Evolutionary conservation across 1,140 invertebrate species (phyloP), one percentile per base, ranked within the genome.

Genomic region (Acyrthosiphon pisum): DNA sequence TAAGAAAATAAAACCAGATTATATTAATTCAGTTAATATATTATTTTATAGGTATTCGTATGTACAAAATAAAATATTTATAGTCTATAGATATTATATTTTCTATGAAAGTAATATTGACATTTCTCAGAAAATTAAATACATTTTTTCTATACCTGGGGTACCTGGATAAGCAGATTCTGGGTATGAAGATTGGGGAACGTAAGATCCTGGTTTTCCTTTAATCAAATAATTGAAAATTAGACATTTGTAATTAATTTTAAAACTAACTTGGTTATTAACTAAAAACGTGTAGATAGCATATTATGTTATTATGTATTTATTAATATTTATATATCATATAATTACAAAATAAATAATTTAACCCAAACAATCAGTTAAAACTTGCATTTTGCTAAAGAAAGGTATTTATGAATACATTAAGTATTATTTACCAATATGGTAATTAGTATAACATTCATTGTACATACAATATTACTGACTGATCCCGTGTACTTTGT

Each of bases 171-270:
- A 90, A 56, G 95, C 94, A 50, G 86, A 89, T 87, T 94, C 95
- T 94, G 95, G 95, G 11, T 93, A 94, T 50, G 94, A 93, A 91
- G 94, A 94, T 50, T 26, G 93, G 22, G 86, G 30, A 35, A 53
- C 88, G 35, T 76, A 50, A 37, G 48, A 48, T 41, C 93, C 93
- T 92, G 90, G 90, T 93, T 44, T 87, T 94, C 93, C 93, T 94
- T 76, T 18, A 76, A 76, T 35, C 14, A 6, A 76, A 76, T 76
- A 6, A n/a, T 20, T n/a, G 4, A 35, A 76, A n/a, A 76, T 76
- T n/a, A 76, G 11, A n/a, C 4, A 76, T n/a, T n/a, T n/a, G 30
- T n/a, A n/a, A 35, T 76, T 68, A 14, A 76, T n/a, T n/a, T 60
- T 76, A 18, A n/a, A 76, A 0, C n/a, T 30, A n/a, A 0, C 9